Conservation (phyloP, 2,888 invertebrate species). For the Acronicta leporina region DNA sequence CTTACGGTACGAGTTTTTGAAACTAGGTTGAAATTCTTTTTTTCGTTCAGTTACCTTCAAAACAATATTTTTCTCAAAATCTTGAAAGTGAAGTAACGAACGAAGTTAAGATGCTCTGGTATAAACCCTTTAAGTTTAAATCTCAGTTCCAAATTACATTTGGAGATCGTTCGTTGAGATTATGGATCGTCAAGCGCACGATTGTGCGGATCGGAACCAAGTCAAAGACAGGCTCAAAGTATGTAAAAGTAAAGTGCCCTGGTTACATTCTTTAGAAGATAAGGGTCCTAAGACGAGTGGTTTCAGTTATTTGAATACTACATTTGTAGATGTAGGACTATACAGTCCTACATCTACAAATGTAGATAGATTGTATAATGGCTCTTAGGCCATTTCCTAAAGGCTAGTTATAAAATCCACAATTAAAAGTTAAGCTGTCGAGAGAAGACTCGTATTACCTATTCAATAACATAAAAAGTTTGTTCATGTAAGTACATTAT, state of each 20-base stretch:
- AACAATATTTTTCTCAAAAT: not conserved
- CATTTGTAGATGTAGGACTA: too few relatives aligned
- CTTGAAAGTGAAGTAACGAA: conserved; percentile 15
- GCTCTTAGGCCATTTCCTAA: too few relatives aligned
- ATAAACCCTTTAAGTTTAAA: conserved; percentile 33
- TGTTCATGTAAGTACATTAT: too few relatives aligned
- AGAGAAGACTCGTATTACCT: too few relatives aligned
- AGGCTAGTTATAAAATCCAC: too few relatives aligned
- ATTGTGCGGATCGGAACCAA: conserved; percentile 39
- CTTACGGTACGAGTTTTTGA: too few relatives aligned
- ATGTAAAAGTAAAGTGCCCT: conserved; percentile 32
- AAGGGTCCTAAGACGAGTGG: conserved; percentile 8
- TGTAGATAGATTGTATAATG: too few relatives aligned
- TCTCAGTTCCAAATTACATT: conserved; percentile 40
- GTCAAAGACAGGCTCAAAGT: conserved; percentile 31
- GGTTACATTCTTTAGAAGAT: conserved; percentile 17
- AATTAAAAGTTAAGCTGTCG: too few relatives aligned
- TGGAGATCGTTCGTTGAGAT: conserved; percentile 37
- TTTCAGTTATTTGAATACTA: not conserved
- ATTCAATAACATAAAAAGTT: too few relatives aligned
- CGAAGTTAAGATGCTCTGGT: conserved; percentile 24
- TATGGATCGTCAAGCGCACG: conserved; percentile 42
- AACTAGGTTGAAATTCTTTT: too few relatives aligned
- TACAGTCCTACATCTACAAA: too few relatives aligned
- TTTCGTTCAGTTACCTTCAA: too few relatives aligned